These are phyloP conservation scores for Embiotoca jacksoni DNA, from an alignment of 2,113 vertebrate genomes.

Conservation along the genomic window DNA sequence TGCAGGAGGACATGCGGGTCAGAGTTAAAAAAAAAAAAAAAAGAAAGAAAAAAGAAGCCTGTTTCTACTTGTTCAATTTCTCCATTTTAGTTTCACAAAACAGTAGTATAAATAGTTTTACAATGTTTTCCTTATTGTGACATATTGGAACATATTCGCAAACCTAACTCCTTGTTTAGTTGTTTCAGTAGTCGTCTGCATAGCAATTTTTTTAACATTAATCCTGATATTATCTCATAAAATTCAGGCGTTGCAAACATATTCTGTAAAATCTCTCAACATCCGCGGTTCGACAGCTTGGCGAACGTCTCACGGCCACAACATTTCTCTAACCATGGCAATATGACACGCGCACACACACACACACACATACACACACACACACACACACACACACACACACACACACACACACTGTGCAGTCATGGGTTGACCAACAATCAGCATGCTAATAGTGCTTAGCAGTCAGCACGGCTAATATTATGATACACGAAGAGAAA, in stretches of 20 bases:
- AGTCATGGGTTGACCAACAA: conserved; percentile 20
- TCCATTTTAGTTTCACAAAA: too few species aligned
- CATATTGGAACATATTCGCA: too few species aligned
- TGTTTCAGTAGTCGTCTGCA: too few species aligned
- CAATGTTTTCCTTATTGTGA: too few species aligned
- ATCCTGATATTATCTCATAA: not conserved
- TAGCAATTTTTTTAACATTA: not conserved
- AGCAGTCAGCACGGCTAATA: conserved; percentile 28
- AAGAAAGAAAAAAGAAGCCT: too few species aligned
- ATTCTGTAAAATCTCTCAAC: conserved; percentile 8
- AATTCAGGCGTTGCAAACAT: not conserved
- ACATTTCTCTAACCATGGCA: not conserved
- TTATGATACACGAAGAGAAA: conserved; percentile 19
- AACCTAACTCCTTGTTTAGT: too few species aligned
- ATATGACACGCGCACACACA: not conserved
- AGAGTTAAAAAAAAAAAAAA: too few species aligned
- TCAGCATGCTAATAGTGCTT: not conserved
- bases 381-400: too few species aligned
- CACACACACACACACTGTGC: not conserved
- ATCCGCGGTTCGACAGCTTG: not conserved
- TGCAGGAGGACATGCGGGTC: conserved; percentile 53
- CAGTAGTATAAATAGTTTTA: too few species aligned
- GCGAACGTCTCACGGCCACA: conserved; percentile 6
- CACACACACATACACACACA: too few species aligned
- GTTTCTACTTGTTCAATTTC: too few species aligned